Conservation (phyloP, 1,140 invertebrate species). For the Bombus huntii region DNA sequence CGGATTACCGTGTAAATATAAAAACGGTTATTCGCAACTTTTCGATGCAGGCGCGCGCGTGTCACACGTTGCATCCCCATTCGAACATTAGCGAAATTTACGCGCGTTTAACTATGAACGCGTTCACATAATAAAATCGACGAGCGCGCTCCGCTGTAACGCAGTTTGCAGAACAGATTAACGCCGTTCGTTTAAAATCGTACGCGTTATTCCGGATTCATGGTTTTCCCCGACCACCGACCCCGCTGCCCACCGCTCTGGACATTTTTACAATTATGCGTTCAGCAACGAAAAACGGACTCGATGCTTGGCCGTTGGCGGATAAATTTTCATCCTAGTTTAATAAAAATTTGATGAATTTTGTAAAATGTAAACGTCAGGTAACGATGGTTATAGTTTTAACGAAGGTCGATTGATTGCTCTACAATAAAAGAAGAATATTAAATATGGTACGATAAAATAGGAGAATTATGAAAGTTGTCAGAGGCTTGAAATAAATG, state of each 20-base stretch:
- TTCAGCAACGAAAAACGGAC: neutral
- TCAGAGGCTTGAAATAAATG: neutral
- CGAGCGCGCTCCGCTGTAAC: constrained; percentile 5
- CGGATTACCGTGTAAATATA: constrained; percentile 51
- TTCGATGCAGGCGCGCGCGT: constrained; percentile 4
- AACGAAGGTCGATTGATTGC: neutral
- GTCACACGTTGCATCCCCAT: neutral
- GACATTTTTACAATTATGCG: constrained; percentile 23
- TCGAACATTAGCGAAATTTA: constrained; percentile 43
- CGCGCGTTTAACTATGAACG: constrained; percentile 42
- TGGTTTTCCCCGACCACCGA: neutral
- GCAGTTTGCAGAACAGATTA: constrained; percentile 36
- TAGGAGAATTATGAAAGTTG: neutral
- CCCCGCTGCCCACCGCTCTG: fast-evolving
- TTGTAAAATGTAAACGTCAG: neutral
- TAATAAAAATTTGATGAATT: neutral
- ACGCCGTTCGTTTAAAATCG: constrained; percentile 31
- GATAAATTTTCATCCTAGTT: neutral
- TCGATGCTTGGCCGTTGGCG: neutral
- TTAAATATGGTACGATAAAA: neutral
- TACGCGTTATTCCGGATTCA: neutral
- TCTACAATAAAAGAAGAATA: neutral
- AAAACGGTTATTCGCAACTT: constrained; percentile 54
- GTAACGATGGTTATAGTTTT: neutral
- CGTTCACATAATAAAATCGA: constrained; percentile 48